phyloP scores from a whole-genome alignment of 2,888 invertebrate species.

The Coremacera marginata region DNA sequence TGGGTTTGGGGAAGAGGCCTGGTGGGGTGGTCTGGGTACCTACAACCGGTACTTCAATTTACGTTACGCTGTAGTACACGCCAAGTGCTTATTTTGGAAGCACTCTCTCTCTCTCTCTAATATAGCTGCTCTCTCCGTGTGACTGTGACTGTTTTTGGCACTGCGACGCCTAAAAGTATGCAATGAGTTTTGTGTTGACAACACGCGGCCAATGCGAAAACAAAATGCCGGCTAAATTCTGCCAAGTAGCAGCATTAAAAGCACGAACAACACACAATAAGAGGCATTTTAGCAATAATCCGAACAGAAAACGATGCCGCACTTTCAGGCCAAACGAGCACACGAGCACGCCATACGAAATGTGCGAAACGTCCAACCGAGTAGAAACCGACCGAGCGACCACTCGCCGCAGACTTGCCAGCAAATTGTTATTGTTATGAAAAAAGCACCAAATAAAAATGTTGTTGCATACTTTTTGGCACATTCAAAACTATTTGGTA shows the following conservation, averaged over 20 bases:
- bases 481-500: not conserved
- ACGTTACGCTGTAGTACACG: slow-evolving; percentile 24
- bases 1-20: not conserved
- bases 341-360: not conserved
- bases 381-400: too few species aligned
- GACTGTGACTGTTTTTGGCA: slow-evolving; percentile 2
- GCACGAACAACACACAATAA: not conserved
- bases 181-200: slow-evolving; percentile 4
- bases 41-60: slow-evolving; percentile 19
- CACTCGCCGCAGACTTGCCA: too few species aligned
- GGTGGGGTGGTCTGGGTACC: not conserved
- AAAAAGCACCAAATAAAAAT: too few species aligned
- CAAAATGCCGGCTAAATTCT: slow-evolving; percentile 29
- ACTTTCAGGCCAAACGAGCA: not conserved
- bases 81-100: slow-evolving; percentile 6
- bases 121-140: slow-evolving; percentile 54
- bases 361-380: too few species aligned
- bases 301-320: not conserved
- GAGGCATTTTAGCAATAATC: not conserved
- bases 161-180: slow-evolving; percentile 35
- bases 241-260: not conserved
- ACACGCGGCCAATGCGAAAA: not conserved
- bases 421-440: too few species aligned
- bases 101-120: slow-evolving; percentile 46
- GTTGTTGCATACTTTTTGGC: slow-evolving; percentile 31